Evolutionary conservation across 2,113 vertebrate species (phyloP).

Genomic region (Callorhinus ursinus): DNA sequence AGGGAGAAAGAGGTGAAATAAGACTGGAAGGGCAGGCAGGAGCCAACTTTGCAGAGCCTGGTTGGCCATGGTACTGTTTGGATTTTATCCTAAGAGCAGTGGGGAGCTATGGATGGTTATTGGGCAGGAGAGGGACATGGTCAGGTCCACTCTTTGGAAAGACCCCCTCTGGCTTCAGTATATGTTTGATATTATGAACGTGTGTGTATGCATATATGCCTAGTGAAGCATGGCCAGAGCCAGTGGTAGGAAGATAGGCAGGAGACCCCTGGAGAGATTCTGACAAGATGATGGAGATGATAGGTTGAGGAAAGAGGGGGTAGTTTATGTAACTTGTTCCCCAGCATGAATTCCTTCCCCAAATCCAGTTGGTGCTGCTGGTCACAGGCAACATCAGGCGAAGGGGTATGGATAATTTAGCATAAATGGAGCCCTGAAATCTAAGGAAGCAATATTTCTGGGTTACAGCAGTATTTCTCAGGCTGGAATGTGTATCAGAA

Average conservation of each 20-base stretch:
- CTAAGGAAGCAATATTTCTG: not conserved
- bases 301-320: not conserved
- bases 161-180: not conserved
- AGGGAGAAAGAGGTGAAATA: not conserved
- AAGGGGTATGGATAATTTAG: not conserved
- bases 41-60: not conserved
- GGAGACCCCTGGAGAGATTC: not conserved
- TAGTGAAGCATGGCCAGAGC: accelerated
- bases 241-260: not conserved
- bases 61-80: not conserved
- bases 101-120: not conserved
- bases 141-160: not conserved
- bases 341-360: not conserved
- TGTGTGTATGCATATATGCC: too few relatives aligned
- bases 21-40: not conserved
- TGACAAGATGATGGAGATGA: not conserved
- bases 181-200: not conserved
- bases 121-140: not conserved
- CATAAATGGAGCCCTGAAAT: not conserved
- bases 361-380: not conserved
- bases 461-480: not conserved
- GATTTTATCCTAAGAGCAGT: not conserved
- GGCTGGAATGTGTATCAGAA: not conserved
- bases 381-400: not conserved
- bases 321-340: not conserved